Conservation (phyloP, 2,113 vertebrate species). For the Notiomystis cincta region DNA sequence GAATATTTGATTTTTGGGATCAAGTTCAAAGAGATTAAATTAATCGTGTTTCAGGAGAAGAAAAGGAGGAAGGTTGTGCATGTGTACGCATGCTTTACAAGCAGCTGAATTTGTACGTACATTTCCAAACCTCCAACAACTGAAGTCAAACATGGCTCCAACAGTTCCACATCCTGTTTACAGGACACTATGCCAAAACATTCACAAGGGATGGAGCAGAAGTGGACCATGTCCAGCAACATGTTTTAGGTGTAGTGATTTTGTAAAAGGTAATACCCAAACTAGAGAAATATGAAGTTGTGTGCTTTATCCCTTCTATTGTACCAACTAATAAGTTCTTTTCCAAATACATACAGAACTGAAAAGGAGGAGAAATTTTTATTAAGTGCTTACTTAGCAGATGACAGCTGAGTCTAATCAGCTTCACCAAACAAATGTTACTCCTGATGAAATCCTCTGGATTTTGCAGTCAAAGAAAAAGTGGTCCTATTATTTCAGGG, state of each 20-base stretch:
- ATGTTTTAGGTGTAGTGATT: background rate
- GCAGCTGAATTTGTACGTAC: background rate
- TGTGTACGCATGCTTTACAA: rapidly evolving
- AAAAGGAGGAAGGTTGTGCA: background rate
- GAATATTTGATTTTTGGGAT: background rate
- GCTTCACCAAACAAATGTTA: background rate
- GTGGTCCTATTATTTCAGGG: background rate
- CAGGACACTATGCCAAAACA: background rate
- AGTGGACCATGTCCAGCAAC: background rate
- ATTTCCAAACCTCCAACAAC: background rate
- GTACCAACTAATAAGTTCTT: background rate
- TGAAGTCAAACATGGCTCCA: background rate
- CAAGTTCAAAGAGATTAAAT: background rate
- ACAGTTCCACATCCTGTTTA: background rate
- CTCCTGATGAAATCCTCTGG: background rate
- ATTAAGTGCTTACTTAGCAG: background rate
- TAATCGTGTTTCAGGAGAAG: background rate
- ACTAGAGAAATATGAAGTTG: background rate
- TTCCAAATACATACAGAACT: background rate
- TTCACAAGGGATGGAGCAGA: background rate
- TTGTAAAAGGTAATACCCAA: background rate
- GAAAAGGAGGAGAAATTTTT: background rate
- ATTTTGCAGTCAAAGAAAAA: background rate
- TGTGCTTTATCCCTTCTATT: background rate
- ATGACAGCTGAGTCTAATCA: background rate